Conservation (phyloP, 37 sponge, comb jelly and placozoan genomes). For the Geodia barretti region DNA sequence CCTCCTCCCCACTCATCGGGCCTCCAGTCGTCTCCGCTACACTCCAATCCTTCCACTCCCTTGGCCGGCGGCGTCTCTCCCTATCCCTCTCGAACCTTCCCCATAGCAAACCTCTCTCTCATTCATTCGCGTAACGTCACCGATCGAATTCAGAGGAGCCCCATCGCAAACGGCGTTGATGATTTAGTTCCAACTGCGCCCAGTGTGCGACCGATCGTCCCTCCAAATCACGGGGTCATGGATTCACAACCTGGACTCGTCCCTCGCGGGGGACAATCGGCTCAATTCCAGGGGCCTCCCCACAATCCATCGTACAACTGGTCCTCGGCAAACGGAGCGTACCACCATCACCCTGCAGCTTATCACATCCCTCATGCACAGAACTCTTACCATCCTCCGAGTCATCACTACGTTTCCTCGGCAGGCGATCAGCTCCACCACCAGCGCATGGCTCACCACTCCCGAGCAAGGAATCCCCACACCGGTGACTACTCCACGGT, state of each 20-base stretch:
- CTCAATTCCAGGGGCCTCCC: neutral
- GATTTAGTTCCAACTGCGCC: neutral
- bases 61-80: neutral
- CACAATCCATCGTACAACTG: neutral
- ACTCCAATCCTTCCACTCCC: neutral
- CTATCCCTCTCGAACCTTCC: neutral
- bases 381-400: neutral
- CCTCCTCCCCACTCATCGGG: no score
- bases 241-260: no score
- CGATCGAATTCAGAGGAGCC: neutral
- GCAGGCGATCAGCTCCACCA: no score
- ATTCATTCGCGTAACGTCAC: neutral
- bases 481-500: neutral
- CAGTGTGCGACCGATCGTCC: neutral
- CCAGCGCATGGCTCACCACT: no score
- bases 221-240: no score
- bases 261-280: neutral
- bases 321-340: neutral
- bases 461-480: no score
- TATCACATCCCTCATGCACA: neutral
- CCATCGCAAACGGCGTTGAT: neutral
- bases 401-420: neutral
- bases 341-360: neutral
- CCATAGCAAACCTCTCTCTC: neutral
- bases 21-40: no score